Percentiles rank a stretch among this genome's conserved stretches.
phyloP scores from a whole-genome alignment of 2,113 vertebrate species.

The Dascyllus trimaculatus region DNA sequence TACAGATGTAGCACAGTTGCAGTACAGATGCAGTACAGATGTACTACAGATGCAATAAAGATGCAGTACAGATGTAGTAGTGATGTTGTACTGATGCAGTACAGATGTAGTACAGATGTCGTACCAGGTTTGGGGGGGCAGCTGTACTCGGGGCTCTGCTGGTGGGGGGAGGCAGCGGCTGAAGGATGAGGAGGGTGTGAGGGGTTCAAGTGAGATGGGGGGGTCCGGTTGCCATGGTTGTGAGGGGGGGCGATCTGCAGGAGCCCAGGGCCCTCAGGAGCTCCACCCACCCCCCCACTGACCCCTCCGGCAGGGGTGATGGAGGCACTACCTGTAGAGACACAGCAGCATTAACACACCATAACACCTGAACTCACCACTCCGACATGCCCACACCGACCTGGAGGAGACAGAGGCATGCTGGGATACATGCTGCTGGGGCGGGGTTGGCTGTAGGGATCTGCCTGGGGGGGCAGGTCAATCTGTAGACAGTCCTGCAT shows the following conservation, averaged over 20 bases:
- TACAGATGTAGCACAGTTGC: neutral
- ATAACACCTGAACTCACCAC: too few relatives aligned
- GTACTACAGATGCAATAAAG: too few relatives aligned
- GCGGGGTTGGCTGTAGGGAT: slow-evolving; percentile 75
- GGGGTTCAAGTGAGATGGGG: slow-evolving; percentile 70
- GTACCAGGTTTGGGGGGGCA: slow-evolving; percentile 69
- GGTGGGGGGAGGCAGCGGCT: slow-evolving; percentile 49
- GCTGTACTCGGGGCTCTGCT: slow-evolving; percentile 67
- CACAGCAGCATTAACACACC: neutral
- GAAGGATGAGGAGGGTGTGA: slow-evolving; percentile 39
- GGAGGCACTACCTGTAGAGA: slow-evolving; percentile 59
- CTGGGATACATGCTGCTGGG: slow-evolving; percentile 70
- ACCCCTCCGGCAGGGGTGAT: slow-evolving; percentile 32
- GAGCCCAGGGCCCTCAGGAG: slow-evolving; percentile 66
- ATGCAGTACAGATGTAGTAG: neutral
- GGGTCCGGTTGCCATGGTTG: slow-evolving; percentile 51
- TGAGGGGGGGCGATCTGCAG: slow-evolving; percentile 74
- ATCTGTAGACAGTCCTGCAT: slow-evolving; percentile 81
- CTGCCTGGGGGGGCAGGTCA: slow-evolving; percentile 67
- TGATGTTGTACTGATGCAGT: neutral
- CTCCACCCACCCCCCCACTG: neutral
- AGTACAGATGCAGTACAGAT: neutral
- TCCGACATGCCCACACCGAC: slow-evolving; percentile 32
- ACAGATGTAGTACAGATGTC: neutral
- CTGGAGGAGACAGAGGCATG: slow-evolving; percentile 81